These are phyloP conservation scores for Stenurella melanura DNA, from an alignment of 2,888 invertebrate species.

Conservation along the genomic window DNA sequence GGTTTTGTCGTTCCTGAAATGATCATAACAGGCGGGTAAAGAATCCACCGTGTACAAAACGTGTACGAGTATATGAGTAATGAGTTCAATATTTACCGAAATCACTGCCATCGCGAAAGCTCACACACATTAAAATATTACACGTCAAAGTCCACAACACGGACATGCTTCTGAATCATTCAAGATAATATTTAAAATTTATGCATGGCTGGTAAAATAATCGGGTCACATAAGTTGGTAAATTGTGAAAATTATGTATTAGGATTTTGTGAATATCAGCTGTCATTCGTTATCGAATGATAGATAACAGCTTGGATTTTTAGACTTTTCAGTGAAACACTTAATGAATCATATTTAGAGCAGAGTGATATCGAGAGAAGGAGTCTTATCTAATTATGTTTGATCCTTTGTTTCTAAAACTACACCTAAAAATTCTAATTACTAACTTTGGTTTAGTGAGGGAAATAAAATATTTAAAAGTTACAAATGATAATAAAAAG, in stretches of 20 bases:
- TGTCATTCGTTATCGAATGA: not conserved
- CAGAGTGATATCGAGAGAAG: no score
- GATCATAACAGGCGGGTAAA: not conserved
- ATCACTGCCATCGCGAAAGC: conserved; percentile 53
- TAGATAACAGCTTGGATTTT: no score
- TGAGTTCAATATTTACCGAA: conserved; percentile 67
- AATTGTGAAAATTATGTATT: conserved; percentile 14
- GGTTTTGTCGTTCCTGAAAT: not conserved
- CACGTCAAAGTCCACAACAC: conserved; percentile 44
- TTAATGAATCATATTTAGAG: no score
- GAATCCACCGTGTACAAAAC: conserved; percentile 22
- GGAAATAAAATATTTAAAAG: no score
- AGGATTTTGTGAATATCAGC: not conserved
- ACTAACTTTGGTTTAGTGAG: no score
- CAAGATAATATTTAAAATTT: conserved; percentile 41
- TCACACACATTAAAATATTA: conserved; percentile 41
- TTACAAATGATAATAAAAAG: no score
- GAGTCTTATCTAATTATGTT: no score
- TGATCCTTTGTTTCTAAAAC: no score
- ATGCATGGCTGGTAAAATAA: conserved; percentile 20
- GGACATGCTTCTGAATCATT: conserved; percentile 43
- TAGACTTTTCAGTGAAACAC: not conserved
- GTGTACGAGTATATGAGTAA: conserved; percentile 63
- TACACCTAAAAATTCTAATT: no score
- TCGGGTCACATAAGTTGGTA: conserved; percentile 13